phyloP scores from a whole-genome alignment of 2,797 vertebrate species.

The Microctenopoma stevenorrisi region DNA sequence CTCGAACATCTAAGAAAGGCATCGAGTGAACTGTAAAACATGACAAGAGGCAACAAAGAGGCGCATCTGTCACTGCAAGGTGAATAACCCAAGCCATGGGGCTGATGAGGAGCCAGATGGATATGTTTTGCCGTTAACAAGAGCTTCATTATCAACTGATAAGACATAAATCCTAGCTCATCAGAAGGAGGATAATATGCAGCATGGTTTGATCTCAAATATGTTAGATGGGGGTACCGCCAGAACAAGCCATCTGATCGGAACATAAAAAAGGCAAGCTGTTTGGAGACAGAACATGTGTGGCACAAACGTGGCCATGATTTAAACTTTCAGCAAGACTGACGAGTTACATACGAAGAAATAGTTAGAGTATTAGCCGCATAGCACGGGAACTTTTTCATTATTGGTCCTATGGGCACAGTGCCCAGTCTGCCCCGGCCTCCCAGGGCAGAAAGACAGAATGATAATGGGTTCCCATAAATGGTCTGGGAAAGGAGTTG shows the following conservation, averaged over 20 bases:
- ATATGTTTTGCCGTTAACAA: constrained; percentile 47
- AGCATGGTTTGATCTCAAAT: constrained; percentile 33
- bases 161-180: constrained; percentile 36
- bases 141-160: constrained; percentile 42
- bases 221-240: constrained; percentile 26
- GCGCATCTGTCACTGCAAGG: constrained; percentile 55
- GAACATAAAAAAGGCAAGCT: not conserved
- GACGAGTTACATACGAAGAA: constrained; percentile 19
- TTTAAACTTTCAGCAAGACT: constrained; percentile 14
- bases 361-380: constrained; percentile 44
- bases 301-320: not conserved
- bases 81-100: constrained; percentile 43
- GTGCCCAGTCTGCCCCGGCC: constrained; percentile 40
- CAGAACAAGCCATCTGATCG: constrained; percentile 10
- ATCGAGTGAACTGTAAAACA: constrained; percentile 45
- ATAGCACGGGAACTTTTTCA: constrained; percentile 38
- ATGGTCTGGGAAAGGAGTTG: not conserved
- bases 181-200: constrained; percentile 33
- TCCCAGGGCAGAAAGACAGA: constrained; percentile 15
- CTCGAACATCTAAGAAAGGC: constrained; percentile 32
- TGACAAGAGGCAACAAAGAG: constrained; percentile 14
- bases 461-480: constrained; percentile 11
- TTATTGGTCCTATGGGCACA: constrained; percentile 25
- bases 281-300: constrained; percentile 10
- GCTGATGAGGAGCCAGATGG: constrained; percentile 42